Percentiles rank a stretch among this genome's conserved stretches.
These are phyloP conservation scores for Paramormyrops kingsleyae DNA, from an alignment of 2,113 vertebrate genomes.

Conservation along the genomic window DNA sequence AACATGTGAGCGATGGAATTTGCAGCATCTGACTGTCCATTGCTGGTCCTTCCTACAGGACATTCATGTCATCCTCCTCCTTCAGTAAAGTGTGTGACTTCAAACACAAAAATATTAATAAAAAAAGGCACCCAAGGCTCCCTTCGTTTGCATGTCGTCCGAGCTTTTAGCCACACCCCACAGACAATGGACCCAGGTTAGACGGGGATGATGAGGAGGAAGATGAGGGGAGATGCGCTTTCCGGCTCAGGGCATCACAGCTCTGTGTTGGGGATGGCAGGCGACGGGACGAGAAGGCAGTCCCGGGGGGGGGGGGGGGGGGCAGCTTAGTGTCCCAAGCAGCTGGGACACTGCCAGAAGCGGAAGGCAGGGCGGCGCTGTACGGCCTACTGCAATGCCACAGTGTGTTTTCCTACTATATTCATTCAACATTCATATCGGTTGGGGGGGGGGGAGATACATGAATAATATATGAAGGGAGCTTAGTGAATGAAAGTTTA, in stretches of 20 bases:
- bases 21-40: not conserved
- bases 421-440: not conserved
- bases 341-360: not conserved
- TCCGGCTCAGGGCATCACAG: not conserved
- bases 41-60: not conserved
- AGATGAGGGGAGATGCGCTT: not conserved
- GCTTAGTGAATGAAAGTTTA: not conserved
- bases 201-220: not conserved
- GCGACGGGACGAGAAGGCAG: not conserved
- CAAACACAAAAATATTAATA: not conserved
- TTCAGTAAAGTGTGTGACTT: not conserved
- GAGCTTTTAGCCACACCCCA: not conserved
- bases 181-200: not conserved
- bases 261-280: not conserved
- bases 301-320: not conserved
- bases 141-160: not conserved
- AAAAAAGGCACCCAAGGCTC: not conserved
- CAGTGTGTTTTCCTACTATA: not conserved
- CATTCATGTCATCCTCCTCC: not conserved
- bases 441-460: not conserved
- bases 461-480: not conserved
- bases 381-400: not conserved
- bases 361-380: not conserved
- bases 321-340: not conserved
- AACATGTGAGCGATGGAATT: not conserved